Evolutionary conservation across 2,797 vertebrate genomes (phyloP), one percentile per base, ranked within the genome.

Genomic region (Helicolenus hilgendorfi): DNA sequence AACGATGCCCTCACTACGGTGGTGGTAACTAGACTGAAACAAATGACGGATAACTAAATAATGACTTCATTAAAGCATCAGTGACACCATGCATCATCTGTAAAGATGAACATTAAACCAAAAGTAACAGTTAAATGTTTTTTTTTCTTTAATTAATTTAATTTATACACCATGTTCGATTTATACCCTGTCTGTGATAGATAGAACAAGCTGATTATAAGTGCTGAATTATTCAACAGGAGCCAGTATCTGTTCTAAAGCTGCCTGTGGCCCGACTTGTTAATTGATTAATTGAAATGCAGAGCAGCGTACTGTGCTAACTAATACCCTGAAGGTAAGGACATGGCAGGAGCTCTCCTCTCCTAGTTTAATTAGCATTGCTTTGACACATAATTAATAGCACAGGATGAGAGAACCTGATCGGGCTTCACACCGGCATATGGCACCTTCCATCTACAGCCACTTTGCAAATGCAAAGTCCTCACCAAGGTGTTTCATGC

Each of bases 221-320:
- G 41, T 75, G 81, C 64, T 96, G 94, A 92, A 94, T 95, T 81
- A 95, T 95, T 95, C 91, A 95, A 56, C 85, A 81, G 79, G 31
- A 87, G 91, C 49, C 79, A 18, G 76, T 88, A 86, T 94, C 86
- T 84, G 84, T 86, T 91, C 69, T 77, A 24, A 60, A 83, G 91
- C 88, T 65, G 92, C 92, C 93, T 91, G 90, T 92, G 93, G 87
- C 67, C 73, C 71, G 18, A 89, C 83, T 94, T 90, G 88, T 95
- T 95, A 96, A 96, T 94, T 95, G 94, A 95, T 96, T 96, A 92
- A 96, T 96, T 96, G 90, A 94, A 94, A 96, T 96, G 92, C 94
- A 91, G 92, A 90, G 85, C 90, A 49, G 81, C 76, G 69, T 56
- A 35, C 72, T 67, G 84, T 41, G 88, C 93, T 92, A 91, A 91